A percentile compares a stretch with the other conserved stretches of the same genome.
Conservation (phyloP, 2,888 invertebrate species). For the Lasioglossum malachurum region DNA sequence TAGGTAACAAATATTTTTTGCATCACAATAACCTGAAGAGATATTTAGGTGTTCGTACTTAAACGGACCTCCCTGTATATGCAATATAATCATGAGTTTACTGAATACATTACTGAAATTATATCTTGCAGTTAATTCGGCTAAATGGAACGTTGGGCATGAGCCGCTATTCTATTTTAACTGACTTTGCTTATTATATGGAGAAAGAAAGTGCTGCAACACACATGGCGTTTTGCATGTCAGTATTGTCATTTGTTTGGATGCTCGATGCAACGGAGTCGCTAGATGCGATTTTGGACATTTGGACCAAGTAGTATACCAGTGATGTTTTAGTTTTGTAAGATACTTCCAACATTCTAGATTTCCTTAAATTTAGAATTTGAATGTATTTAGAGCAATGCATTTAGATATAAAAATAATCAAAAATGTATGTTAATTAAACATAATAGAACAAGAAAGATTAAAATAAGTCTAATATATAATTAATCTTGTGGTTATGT, state of each 20-base stretch:
- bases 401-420: background rate
- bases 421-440: background rate
- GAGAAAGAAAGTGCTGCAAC: conserved; percentile 73
- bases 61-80: no score
- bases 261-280: conserved; percentile 84
- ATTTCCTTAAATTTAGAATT: conserved; percentile 5
- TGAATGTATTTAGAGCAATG: background rate
- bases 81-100: background rate
- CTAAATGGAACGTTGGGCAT: conserved; percentile 74
- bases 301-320: conserved; percentile 78
- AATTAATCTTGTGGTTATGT: background rate
- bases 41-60: no score
- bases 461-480: background rate
- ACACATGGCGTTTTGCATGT: conserved; percentile 78
- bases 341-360: conserved; percentile 36
- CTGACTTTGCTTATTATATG: conserved; percentile 77
- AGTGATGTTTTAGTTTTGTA: conserved; percentile 55
- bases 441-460: background rate
- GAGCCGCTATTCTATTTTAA: conserved; percentile 71
- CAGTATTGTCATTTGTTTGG: conserved; percentile 82
- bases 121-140: conserved; percentile 73
- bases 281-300: conserved; percentile 79
- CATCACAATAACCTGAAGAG: no score
- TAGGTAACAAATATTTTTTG: no score
- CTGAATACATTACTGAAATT: background rate